Base-by-base conservation (phyloP, 1,140 invertebrate species). In the Muscidifurax raptorellus region DNA sequence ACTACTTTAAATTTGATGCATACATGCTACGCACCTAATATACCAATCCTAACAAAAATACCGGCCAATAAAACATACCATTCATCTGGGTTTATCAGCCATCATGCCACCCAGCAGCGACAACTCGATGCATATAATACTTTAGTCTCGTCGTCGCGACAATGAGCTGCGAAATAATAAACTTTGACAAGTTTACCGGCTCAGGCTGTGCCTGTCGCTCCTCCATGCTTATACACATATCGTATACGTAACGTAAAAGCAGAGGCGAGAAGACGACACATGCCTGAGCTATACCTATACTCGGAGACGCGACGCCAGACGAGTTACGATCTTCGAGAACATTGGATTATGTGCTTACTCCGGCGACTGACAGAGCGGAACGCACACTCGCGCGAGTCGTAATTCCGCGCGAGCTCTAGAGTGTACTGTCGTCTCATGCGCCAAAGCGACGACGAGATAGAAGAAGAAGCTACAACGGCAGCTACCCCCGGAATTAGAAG, bases 291-390 rank as follows among this genome's bases (percentile, higher is more conserved):
- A 0, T 40, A 59, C 18, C 52, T 59, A n/a, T 22, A n/a, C 52
- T 10, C 3, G 4, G 52, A 59, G 52, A 40, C 52, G 30, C 25
- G 32, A 67, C 67, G 15, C 36, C 28, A 82, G 86, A 83, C 83
- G 66, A 85, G 80, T 86, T 83, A 86, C 83, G 36, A 67, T 74
- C 81, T 52, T 78, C 67, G 69, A 74, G 80, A 74, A 85, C 81
- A 83, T 74, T 74, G 79, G 85, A 87, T 87, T 87, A 87, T 72
- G 83, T 75, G 85, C 72, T 86, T 85, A 81, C 72, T 85, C 40
- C 40, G 59, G 47, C 44, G 83, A 86, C 85, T 74, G 66, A 25
- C 64, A 66, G 72, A 32, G 81, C 40, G 78, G 75, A 80, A 78
- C 76, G 81, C n/a, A n/a, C n/a, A n/a, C n/a, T n/a, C 44, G 44